Conservation (phyloP, 2,113 vertebrate genomes). For the Oreotragus oreotragus region DNA sequence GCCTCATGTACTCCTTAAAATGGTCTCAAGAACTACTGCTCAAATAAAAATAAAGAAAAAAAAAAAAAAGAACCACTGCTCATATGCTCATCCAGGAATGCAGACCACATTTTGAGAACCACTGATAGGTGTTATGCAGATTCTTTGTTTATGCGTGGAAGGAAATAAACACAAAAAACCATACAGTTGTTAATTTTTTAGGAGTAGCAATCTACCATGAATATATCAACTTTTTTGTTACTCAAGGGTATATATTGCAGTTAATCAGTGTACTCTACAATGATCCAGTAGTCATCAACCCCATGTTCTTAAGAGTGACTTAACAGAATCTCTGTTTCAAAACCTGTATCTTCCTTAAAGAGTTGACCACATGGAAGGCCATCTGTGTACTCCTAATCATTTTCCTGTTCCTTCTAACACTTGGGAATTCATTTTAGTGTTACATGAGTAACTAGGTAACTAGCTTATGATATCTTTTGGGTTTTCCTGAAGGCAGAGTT, state of each 20-base stretch:
- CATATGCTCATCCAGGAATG: neutral
- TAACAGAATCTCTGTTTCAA: neutral
- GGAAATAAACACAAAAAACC: constrained; percentile 14
- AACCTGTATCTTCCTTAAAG: neutral
- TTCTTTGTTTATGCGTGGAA: neutral
- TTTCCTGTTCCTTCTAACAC: neutral
- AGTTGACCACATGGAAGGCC: neutral
- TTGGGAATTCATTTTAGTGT: neutral
- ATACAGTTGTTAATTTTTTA: constrained; percentile 26
- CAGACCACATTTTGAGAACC: neutral
- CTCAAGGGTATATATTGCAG: neutral
- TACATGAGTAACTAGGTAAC: neutral
- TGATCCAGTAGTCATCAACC: neutral
- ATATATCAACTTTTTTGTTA: neutral
- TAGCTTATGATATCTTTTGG: neutral
- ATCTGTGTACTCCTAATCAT: neutral
- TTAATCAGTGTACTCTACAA: neutral
- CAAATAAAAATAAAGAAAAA: neutral
- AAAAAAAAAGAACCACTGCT: neutral
- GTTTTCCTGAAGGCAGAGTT: neutral
- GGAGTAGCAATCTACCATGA: neutral
- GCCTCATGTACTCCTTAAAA: neutral
- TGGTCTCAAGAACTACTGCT: neutral
- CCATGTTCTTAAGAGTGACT: neutral
- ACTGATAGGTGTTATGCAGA: neutral